Conservation (phyloP, 2,113 vertebrate genomes). For the Pitta sordida region DNA sequence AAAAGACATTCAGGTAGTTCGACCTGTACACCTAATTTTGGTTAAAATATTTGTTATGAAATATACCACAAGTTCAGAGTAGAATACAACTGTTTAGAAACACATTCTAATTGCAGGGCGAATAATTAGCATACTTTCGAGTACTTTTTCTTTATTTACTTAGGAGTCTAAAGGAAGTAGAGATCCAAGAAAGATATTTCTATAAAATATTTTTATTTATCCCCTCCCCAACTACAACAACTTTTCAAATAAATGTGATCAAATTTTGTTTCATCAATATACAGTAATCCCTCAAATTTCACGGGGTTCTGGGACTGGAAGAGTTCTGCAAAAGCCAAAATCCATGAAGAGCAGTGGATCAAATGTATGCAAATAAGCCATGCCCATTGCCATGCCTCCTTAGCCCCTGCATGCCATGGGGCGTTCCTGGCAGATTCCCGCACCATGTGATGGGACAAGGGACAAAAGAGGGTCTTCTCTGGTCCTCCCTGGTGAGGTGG, state of each 20-base stretch:
- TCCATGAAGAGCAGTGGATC: too few relatives aligned
- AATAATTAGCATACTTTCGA: not conserved
- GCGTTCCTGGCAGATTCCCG: too few relatives aligned
- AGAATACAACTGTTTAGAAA: not conserved
- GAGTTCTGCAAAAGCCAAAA: too few relatives aligned
- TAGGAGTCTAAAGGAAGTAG: not conserved
- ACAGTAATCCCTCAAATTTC: too few relatives aligned
- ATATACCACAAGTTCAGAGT: not conserved
- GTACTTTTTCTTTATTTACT: not conserved
- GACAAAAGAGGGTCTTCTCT: too few relatives aligned
- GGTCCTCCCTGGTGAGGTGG: too few relatives aligned
- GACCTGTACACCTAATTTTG: not conserved
- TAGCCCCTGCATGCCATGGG: too few relatives aligned
- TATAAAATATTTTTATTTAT: not conserved
- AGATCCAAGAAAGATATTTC: not conserved
- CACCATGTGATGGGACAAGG: too few relatives aligned
- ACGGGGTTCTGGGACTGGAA: too few relatives aligned
- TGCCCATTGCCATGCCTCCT: too few relatives aligned
- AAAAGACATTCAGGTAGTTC: not conserved
- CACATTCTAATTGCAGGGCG: not conserved
- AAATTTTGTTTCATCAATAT: not conserved
- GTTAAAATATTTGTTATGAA: not conserved
- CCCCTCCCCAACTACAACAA: not conserved
- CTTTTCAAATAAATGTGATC: not conserved
- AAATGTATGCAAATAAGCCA: too few relatives aligned